Conservation (phyloP, 2,888 invertebrate genomes). For the Mechanitis messenoides region DNA sequence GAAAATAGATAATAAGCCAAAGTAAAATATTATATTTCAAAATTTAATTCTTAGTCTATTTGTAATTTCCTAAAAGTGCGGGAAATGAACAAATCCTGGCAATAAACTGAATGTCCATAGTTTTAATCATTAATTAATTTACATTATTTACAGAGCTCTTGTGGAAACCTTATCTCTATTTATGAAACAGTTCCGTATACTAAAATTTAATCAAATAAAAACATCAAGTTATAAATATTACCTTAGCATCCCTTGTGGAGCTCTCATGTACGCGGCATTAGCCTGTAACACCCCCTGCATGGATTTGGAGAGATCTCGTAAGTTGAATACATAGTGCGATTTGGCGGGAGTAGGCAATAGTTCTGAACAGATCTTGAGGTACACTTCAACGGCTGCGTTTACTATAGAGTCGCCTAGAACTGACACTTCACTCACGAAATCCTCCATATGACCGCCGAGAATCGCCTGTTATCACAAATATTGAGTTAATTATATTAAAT, state of each 20-base stretch:
- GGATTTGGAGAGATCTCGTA: conserved; percentile 92
- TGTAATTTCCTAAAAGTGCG: too few relatives aligned
- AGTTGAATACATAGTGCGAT: conserved; percentile 94
- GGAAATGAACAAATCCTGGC: too few relatives aligned
- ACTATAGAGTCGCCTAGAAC: conserved; percentile 84
- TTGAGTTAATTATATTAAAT: not conserved
- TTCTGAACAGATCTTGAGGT: conserved; percentile 85
- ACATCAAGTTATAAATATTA: conserved; percentile 33
- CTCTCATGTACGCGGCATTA: conserved; percentile 81
- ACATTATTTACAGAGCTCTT: too few relatives aligned
- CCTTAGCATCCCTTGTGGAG: conserved; percentile 81
- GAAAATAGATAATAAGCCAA: too few relatives aligned
- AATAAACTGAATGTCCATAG: too few relatives aligned
- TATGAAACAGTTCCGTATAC: too few relatives aligned
- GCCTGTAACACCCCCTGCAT: conserved; percentile 93
- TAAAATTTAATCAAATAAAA: not conserved
- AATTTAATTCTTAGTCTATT: too few relatives aligned
- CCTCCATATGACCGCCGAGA: conserved; percentile 84
- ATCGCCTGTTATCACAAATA: conserved; percentile 73
- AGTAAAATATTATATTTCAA: too few relatives aligned
- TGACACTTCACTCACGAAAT: conserved; percentile 83
- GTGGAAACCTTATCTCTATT: too few relatives aligned
- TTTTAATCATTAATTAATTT: too few relatives aligned
- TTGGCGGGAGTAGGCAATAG: conserved; percentile 94
- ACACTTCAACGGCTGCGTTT: conserved; percentile 89